A percentile compares a stretch with the other conserved stretches of the same genome.
Evolutionary conservation across 1,140 invertebrate species (phyloP).

Genomic region (Asobara japonica): DNA sequence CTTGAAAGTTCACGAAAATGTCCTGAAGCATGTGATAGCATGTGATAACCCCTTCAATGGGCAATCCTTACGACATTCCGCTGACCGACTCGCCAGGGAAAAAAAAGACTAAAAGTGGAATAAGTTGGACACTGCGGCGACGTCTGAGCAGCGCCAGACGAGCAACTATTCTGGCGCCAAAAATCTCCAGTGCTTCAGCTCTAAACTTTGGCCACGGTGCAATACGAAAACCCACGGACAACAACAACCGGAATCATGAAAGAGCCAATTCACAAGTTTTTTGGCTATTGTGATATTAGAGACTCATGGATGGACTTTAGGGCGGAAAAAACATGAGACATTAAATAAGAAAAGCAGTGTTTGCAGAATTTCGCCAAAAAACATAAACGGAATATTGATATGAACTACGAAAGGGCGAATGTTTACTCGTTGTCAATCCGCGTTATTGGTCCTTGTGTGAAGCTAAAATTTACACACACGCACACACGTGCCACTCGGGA

Average conservation of each 20-base stretch:
- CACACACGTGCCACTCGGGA: too few relatives aligned
- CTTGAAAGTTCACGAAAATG: too few relatives aligned
- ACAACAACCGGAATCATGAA: neutral
- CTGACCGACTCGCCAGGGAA: neutral
- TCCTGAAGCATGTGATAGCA: too few relatives aligned
- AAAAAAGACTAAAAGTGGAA: neutral
- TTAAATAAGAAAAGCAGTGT: neutral
- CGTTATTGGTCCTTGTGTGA: too few relatives aligned
- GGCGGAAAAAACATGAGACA: neutral
- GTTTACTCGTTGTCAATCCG: too few relatives aligned
- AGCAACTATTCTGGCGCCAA: neutral
- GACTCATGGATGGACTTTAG: neutral
- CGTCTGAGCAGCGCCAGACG: neutral
- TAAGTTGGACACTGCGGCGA: neutral
- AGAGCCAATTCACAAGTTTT: neutral
- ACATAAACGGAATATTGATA: too few relatives aligned
- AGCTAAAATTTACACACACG: too few relatives aligned
- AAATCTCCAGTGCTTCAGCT: neutral
- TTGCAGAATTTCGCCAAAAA: too few relatives aligned
- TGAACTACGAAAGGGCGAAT: too few relatives aligned
- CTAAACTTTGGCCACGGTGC: neutral
- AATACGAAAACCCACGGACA: neutral
- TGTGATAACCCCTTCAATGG: neutral
- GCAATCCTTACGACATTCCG: neutral
- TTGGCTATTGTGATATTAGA: neutral